Evolutionary conservation across 2,888 invertebrate species (phyloP), one percentile per base, ranked within the genome.

Genomic region (Thecocarcelia acutangulata): DNA sequence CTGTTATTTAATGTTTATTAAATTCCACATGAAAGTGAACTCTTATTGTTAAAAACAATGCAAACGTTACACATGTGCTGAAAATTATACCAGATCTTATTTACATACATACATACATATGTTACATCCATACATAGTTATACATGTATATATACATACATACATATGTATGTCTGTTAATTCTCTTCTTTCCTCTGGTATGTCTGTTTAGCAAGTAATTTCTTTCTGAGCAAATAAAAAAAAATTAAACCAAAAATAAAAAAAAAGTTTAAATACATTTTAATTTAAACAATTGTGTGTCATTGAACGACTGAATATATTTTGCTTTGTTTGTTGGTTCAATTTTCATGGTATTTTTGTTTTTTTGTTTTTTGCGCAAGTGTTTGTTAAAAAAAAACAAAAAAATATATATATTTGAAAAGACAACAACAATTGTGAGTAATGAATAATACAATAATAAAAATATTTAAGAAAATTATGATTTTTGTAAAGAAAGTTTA

Each of bases 241-340:
- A 24, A 69, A 33, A 28, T 48, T 15, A 74, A 64, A 33, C 48
- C n/a, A 59, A 72, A 66, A 66, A 68, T 42, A 21, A 44, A 24
- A 42, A 3, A 74, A 44, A 42, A 61, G 8, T 5, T 42, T 37
- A 42, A 44, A 56, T 5, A 66, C 21, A 64, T 78, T 78, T 78
- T 44, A 73, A 66, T 79, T 66, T 72, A 33, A 73, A 68, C 61
- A 77, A 69, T 64, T 74, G 56, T 83, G 76, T 80, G 79, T 72
- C 69, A 59, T 59, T 59, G 59, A 59, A 59, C 59, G 59, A n/a
- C n/a, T n/a, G n/a, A 42, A 59, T 66, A 58, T 52, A 68, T 63
- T 74, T 69, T 50, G 44, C 63, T 54, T 68, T 56, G 6, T 64
- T 59, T 37, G 17, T 68, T n/a, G n/a, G n/a, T n/a, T 48, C 33